Base-by-base conservation (phyloP, 2,113 vertebrate genomes). In the Phalacrocorax pelagicus region DNA sequence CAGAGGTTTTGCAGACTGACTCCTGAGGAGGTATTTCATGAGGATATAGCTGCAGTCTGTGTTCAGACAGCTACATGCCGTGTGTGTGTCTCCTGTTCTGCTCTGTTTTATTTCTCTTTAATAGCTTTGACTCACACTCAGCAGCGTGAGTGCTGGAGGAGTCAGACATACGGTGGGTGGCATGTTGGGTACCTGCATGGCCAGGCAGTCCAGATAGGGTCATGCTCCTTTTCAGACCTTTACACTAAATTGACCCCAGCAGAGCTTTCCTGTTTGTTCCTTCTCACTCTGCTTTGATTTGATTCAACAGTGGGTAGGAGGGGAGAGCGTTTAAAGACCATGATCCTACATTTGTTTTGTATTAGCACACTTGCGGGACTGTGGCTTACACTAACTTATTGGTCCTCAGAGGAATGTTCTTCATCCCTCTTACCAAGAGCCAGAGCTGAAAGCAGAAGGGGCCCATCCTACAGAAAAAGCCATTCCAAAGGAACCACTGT, bases 311-410 rank as follows among this genome's bases (percentile, higher is more conserved):
- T 34, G 63, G n/a, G 55, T 71, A 70, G 59, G 86, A 90, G 36
- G 63, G 34, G 38, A 84, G 61, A 84, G 29, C 8, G 1, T 86
- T 96, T 88, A 49, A 90, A 32, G 47, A 38, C 29, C 0, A 0
- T 17, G 52, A 81, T 84, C 71, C 69, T 94, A 62, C 92, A 93
- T 95, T 96, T 94, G 88, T 86, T 96, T 91, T 17, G 1, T 66
- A 81, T 96, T 94, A 90, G 49, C 7, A 2, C 88, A 49, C 40
- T 74, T 88, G 61, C 1, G 21, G 91, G 61, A 79, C 18, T 73
- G 67, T 86, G 86, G 79, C 21, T 93, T 92, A 57, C 71, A n/a
- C 46, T 72, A 54, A 92, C 1, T 75, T 92, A 81, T 49, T 83
- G 40, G 42, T 58, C 94, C 91, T 85, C 34, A 40, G 67, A 86